Evolutionary conservation across 2,113 vertebrate genomes (phyloP), one percentile per base, ranked within the genome.

Genomic region (Antigone vipio): DNA sequence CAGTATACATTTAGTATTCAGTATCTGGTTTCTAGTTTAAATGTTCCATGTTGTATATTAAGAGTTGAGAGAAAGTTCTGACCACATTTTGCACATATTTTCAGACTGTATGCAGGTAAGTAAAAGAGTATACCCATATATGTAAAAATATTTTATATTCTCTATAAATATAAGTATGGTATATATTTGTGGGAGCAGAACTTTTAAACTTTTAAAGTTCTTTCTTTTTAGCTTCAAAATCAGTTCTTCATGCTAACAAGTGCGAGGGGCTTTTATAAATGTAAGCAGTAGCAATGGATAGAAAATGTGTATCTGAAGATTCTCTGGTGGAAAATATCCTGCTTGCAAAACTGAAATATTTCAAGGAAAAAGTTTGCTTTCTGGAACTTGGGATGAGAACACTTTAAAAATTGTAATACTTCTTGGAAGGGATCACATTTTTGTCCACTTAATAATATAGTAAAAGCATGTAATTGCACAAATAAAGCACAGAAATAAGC

Each of bases 1-100:
- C 29, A 59, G 13, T 68, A 30, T 30, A 82, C 35, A 6, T 35
- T 86, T 2, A 5, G 5, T 52, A 68, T 56, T 91, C 63, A n/a
- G 4, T 53, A 15, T 29, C 13, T 81, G 42, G 6, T 66, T 87
- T 89, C 42, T 59, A 14, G 5, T 69, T 75, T 67, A 29, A 59
- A 35, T 49, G 5, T 72, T 59, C 60, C 29, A 24, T 47, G 5
- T 13, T 17, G 3, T 55, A 30, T 38, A 74, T 13, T 58, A 55
- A 59, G 5, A 27, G 16, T 35, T 0, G 0, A 79, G 5, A 59
- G 6, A 60, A 64, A n/a, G 26, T 27, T 63, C 14, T 17, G 11
- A 50, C 4, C 71, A 59, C 6, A 72, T 7, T 6, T 84, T 71
- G 20, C 8, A 45, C 1, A 3, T 34, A 12, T 62, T 87, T 89